Evolutionary conservation across 2,888 invertebrate species (phyloP).

Genomic region (Epinotia demarniana): DNA sequence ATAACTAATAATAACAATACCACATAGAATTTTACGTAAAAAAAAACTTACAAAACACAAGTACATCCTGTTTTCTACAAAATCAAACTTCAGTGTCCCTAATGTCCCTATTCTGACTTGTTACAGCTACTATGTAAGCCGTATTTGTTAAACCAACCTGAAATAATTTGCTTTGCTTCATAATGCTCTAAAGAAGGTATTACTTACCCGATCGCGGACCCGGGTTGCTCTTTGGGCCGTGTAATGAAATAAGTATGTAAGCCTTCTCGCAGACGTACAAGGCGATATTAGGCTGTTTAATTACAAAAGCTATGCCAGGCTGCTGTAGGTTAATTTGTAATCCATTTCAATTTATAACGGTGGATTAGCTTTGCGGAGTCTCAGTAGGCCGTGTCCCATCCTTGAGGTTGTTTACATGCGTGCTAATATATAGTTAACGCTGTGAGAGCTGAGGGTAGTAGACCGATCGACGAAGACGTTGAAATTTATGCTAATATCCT

Average conservation of each 20-base stretch:
- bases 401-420: conserved; percentile 38
- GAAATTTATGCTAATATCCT: too few relatives aligned
- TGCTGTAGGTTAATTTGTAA: conserved; percentile 48
- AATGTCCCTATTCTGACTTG: neutral
- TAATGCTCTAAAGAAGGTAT: conserved; percentile 33
- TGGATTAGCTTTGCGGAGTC: conserved; percentile 46
- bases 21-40: neutral
- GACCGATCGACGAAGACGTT: neutral
- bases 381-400: conserved; percentile 25
- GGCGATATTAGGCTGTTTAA: conserved; percentile 71
- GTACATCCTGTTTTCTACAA: neutral
- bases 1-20: too few relatives aligned
- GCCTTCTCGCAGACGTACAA: conserved; percentile 60
- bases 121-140: conserved; percentile 12
- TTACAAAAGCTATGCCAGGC: conserved; percentile 54
- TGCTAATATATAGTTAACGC: conserved; percentile 35
- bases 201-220: conserved; percentile 48
- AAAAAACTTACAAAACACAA: neutral
- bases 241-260: conserved; percentile 71
- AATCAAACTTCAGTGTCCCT: conserved; percentile 2
- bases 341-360: conserved; percentile 49
- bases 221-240: conserved; percentile 60
- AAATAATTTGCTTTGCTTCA: conserved; percentile 25
- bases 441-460: neutral
- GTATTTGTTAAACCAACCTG: conserved; percentile 12